These are phyloP conservation scores for Lordiphosa andalusiaca DNA, from an alignment of 2,888 invertebrate species.

Conservation along the genomic window DNA sequence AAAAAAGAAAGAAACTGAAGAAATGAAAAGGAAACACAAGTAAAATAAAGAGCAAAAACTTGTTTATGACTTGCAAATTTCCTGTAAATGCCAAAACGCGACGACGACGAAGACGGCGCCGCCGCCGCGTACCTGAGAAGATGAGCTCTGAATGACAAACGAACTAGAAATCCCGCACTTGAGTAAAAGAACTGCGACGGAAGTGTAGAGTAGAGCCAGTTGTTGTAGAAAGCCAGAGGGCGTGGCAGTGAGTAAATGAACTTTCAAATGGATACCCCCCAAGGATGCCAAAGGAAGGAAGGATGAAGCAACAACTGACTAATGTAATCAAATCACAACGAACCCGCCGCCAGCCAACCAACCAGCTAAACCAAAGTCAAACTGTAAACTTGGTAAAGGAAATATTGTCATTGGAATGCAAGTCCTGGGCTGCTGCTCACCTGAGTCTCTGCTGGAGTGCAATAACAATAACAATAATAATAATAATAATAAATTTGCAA, in stretches of 20 bases:
- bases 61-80: conserved; percentile 75
- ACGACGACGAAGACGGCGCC: conserved; percentile 1
- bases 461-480: conserved; percentile 44
- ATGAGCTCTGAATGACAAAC: conserved; percentile 48
- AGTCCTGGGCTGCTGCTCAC: conserved; percentile 50
- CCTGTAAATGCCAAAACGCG: conserved; percentile 53
- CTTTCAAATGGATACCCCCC: conserved; percentile 60
- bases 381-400: conserved; percentile 35
- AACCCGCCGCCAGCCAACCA: conserved; percentile 40
- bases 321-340: conserved; percentile 71
- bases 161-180: conserved; percentile 70
- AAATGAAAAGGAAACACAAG: conserved; percentile 36
- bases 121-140: conserved; percentile 16
- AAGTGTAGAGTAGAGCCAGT: conserved; percentile 60
- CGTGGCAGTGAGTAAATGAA: conserved; percentile 56
- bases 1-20: conserved; percentile 17
- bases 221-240: conserved; percentile 10
- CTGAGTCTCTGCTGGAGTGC: conserved; percentile 54
- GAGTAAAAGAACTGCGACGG: conserved; percentile 67
- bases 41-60: conserved; percentile 70
- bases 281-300: conserved; percentile 12
- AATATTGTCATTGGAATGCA: conserved; percentile 71
- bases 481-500: conserved; percentile 65
- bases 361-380: conserved; percentile 49
- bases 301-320: conserved; percentile 31